Base-by-base conservation (phyloP, 2,113 vertebrate species). In the Polyodon spathula region DNA sequence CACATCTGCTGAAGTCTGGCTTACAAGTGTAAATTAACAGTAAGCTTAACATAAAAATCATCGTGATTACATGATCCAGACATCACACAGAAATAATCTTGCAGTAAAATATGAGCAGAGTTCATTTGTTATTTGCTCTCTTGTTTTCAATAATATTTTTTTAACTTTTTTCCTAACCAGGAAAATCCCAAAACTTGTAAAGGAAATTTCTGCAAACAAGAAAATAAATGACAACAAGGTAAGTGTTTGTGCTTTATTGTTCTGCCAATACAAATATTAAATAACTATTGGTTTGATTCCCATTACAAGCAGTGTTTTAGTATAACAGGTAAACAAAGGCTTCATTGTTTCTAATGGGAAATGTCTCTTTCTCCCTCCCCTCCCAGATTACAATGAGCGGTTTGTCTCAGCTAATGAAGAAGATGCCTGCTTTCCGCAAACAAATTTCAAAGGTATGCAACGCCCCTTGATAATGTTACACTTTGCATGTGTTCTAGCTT, bases 391-490 rank as follows among this genome's bases (percentile, higher is more conserved):
- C 92, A 0, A 77, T 98, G 44, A 86, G 83, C 69, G 88, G 81
- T 73, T 81, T 99, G 71, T 55, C 93, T 17, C 90, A 96, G 10
- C 72, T 99, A 66, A 95, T 99, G 94, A 97, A 96, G 80, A 97
- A 90, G 84, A 95, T 98, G 96, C 95, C 96, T 0, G 70, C 90
- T 5, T 91, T 93, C 60, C 89, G 92, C 62, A 99, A 97, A 71
- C 92, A 98, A 70, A 73, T 97, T n/a, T 76, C 80, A 27, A 90
- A 91, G 91, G 94, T 98, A 83, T 75, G 74, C 6, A 8, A 0
- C 37, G 6, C 58, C 27, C 10, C 27, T 4, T 46, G 51, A 59
- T 64, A 15, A 37, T 12, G 10, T 40, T 63, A 50, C 8, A 46
- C 2, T 4, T 43, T 43, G n/a, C 37, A 1, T 42, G 53, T 10